A percentile compares a stretch with the other conserved stretches of the same genome.
Conservation (phyloP, 2,113 vertebrate genomes). For the Grammomys surdaster region DNA sequence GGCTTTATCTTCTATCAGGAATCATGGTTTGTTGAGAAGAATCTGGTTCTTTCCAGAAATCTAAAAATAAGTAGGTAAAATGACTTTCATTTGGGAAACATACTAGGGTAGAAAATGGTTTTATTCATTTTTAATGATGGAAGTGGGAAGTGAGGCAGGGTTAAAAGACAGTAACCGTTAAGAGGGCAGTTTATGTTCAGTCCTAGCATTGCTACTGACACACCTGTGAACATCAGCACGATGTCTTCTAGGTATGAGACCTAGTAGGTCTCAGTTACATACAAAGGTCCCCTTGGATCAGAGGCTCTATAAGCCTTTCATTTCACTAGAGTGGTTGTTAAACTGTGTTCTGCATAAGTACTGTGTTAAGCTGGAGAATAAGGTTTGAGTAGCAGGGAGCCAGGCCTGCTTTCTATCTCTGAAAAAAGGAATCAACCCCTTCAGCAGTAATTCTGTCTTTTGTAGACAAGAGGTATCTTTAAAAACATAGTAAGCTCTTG, state of each 20-base stretch:
- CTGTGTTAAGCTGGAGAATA: background rate
- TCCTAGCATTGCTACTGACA: too few species aligned
- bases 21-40: slow-evolving; percentile 5
- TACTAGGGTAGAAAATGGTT: background rate
- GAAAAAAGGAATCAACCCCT: background rate
- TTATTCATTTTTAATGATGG: background rate
- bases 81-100: slow-evolving; percentile 16
- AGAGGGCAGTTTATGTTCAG: background rate
- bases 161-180: background rate
- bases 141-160: background rate
- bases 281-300: background rate
- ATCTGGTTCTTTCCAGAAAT: slow-evolving; percentile 34
- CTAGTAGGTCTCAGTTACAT: background rate
- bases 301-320: background rate
- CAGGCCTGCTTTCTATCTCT: background rate
- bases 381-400: background rate
- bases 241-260: background rate
- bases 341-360: background rate
- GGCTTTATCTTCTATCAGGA: slow-evolving; percentile 3
- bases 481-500: background rate
- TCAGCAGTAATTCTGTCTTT: background rate
- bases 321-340: background rate
- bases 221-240: background rate
- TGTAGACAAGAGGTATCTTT: background rate
- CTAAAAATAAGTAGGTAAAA: slow-evolving; percentile 48